Evolutionary conservation across 2,113 vertebrate genomes (phyloP).

Genomic region (Myanophis thanlyinensis): DNA sequence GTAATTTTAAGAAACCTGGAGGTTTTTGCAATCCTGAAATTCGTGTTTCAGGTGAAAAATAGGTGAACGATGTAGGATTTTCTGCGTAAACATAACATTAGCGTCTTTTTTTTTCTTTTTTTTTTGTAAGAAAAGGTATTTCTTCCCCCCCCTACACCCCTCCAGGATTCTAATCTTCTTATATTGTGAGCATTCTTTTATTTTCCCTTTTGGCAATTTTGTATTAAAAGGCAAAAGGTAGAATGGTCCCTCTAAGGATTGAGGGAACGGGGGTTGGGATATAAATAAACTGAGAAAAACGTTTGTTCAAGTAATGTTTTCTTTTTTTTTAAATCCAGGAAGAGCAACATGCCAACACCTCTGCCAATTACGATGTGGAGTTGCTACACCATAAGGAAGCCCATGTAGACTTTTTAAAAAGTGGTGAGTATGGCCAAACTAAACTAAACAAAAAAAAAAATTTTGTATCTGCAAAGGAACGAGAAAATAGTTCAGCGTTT

Average conservation of each 20-base stretch:
- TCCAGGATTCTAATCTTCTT: neutral
- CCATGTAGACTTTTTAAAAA: constrained; percentile 94
- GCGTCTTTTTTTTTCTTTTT: constrained; percentile 67
- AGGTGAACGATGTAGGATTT: neutral
- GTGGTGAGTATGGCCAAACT: constrained; percentile 74
- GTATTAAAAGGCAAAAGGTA: constrained; percentile 39
- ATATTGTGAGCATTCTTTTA: constrained; percentile 32
- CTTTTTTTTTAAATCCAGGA: constrained; percentile 75
- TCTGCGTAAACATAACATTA: neutral
- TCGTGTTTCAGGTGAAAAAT: neutral
- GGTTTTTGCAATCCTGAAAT: neutral
- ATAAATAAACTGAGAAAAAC: neutral
- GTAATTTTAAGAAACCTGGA: neutral
- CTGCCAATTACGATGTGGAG: constrained; percentile 98
- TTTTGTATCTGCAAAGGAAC: neutral
- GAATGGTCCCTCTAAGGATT: neutral
- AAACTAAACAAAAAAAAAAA: neutral
- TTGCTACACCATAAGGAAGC: constrained; percentile 97
- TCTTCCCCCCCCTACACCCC: too few relatives aligned
- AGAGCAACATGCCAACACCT: constrained; percentile 98
- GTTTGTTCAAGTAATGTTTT: constrained; percentile 21
- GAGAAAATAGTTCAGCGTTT: neutral
- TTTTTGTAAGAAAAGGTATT: constrained; percentile 38
- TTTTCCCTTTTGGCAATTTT: constrained; percentile 5
- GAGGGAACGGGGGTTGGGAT: too few relatives aligned